Evolutionary conservation across 2,888 invertebrate species (phyloP), one percentile per base, ranked within the genome.

Genomic region (Apomyelois bistriatella): DNA sequence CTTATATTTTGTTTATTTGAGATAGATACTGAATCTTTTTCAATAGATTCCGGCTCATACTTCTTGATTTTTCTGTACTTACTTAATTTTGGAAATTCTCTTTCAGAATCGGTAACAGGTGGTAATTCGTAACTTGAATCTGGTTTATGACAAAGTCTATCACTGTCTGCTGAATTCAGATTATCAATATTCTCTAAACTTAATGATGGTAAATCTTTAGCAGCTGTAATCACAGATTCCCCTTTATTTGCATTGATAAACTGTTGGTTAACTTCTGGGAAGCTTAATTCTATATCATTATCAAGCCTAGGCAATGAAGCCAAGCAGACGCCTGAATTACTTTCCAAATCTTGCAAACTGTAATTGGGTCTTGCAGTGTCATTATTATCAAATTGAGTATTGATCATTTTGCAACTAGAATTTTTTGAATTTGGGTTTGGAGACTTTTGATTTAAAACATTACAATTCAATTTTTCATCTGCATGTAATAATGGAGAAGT

Each of bases 221-320:
- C 50, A 32, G 68, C 54, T 53, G 59, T 56, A 48, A 66, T 58
- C 8, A 67, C 64, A 35, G 74, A 59, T 30, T 82, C 85, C 48
- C 65, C 71, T 75, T 85, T 87, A 67, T 88, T 89, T 41, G 85
- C 89, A 74, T 88, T 83, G 41, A 90, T 86, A 62, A 90, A 90
- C 61, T 90, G 90, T 72, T 90, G 89, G 62, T 90, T 90, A 9
- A 90, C 88, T 82, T 90, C 90, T 41, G 89, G 84, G 60, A 90
- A 89, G 65, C 78, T 86, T 48, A 90, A 75, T 66, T 90, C 90
- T 58, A 89, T 86, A 60, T 90, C 89, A 74, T 86, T 88, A 65
- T 90, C 90, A 37, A 90, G 70, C 61, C 81, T 75, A 9, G 90
- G 90, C 52, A 90, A 68, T 41, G 89, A 90, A 42, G 88, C 86